Evolutionary conservation across 2,797 vertebrate genomes (phyloP), one percentile per base, ranked within the genome.

Genomic region (Potorous gilbertii): DNA sequence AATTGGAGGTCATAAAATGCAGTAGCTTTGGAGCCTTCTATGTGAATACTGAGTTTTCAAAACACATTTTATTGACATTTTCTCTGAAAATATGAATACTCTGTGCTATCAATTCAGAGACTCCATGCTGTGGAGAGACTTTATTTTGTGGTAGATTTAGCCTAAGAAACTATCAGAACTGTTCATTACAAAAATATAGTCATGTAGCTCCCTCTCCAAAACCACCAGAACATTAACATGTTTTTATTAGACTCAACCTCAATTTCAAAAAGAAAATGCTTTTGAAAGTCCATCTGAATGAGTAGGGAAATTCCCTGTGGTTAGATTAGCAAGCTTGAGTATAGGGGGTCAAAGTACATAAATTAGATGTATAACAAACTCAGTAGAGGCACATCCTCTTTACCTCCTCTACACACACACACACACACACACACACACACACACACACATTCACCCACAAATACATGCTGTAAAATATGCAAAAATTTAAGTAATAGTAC

Each of bases 131-230:
- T 97, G 52, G 40, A 97, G 96, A 95, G 93, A 92, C 24, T 93
- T 95, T 66, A 90, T 66, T 93, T 40, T 94, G 96, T 91, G 91
- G 55, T 94, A 54, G 59, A 90, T 96, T 98, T 96, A 93, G 90
- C 96, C 95, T 96, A 93, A 93, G 92, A 97, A 97, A 31, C 18
- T 97, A 95, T 94, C 97, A 94, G 92, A 92, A 97, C 62, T 93
- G 95, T 94, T 98, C 94, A 98, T 90, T 92, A 96, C 91, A 62
- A 92, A 90, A 66, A 34, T 13, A 91, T 56, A 93, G 94, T 52
- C 90, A 92, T 96, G 95, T n/a, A 59, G 0, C 28, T 56, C 27
- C 28, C 52, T 87, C 24, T 54, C 5, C 50, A 91, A 93, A 93
- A 62, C 8, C 5, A 54, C 52, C 94, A 91, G 54, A 93, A 92